Evolutionary conservation across 1,140 invertebrate genomes (phyloP), one percentile per base, ranked within the genome.

Genomic region (Zaprionus taronus): DNA sequence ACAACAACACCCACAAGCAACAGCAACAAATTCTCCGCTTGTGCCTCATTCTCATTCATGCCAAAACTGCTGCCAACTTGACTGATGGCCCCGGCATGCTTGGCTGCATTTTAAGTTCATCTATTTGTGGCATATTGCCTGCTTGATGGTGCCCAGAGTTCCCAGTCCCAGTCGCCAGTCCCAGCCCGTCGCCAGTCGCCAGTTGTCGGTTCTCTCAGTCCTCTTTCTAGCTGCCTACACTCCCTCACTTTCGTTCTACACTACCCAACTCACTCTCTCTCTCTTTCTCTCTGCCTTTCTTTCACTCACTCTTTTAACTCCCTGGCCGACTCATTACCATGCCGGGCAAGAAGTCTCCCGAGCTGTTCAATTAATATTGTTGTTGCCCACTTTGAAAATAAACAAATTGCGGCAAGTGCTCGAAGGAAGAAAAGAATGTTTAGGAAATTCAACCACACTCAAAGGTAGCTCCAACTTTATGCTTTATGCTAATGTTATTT

Each of bases 51-150:
- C 72, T 76, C 83, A 85, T 85, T 85, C 82, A 81, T 85, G 82
- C 75, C 83, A 76, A 86, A 86, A 70, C 49, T 71, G 66, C 72
- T 71, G 72, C 72, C 67, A 72, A 72, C 74, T 78, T 81, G 83
- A 86, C 79, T 82, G 83, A 87, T 87, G 83, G 83, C 77, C 80
- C 79, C 77, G 76, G 79, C 77, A 91, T 91, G 87, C 87, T 91
- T 87, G 83, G 87, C 73, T 91, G 87, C 87, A 91, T 91, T 91
- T 91, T 91, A 91, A 91, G 87, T 91, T 91, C 87, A 91, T 84
- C 81, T 80, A 77, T 76, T 76, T 76, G 73, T 72, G 73, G 73
- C 73, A 72, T 76, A 72, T 72, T 71, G 68, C 47, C 66, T 63
- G 31, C 31, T 34, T 34, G 31, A 34, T 34, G 41, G 60, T 22